phyloP scores from a whole-genome alignment of 2,797 vertebrate species.

The Hoplostethus atlanticus region DNA sequence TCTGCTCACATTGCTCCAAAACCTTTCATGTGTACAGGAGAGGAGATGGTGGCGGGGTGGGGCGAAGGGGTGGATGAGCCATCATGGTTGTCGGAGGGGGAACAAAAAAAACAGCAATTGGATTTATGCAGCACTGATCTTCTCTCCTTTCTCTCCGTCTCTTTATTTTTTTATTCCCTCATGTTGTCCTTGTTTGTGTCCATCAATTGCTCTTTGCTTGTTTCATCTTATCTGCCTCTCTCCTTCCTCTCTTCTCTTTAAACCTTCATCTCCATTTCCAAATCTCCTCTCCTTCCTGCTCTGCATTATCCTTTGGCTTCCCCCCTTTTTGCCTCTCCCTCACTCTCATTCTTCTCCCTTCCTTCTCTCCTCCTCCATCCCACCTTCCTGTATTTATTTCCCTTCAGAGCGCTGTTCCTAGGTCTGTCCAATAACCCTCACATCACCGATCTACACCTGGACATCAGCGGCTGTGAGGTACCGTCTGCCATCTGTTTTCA shows the following conservation, averaged over 20 bases:
- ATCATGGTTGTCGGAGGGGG: conserved; percentile 42
- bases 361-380: background rate
- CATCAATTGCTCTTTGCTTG: conserved; percentile 28
- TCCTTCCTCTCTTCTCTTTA: background rate
- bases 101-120: conserved; percentile 36
- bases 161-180: background rate
- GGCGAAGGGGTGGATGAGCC: conserved; percentile 10
- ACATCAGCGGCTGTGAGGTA: conserved; percentile 95
- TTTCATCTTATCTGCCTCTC: conserved; percentile 28
- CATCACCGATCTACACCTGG: conserved; percentile 92
- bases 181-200: conserved; percentile 13
- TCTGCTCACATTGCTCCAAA: conserved; percentile 57
- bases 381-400: conserved; percentile 29
- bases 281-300: background rate
- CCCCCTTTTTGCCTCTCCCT: background rate
- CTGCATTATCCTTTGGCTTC: background rate
- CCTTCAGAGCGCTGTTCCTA: conserved; percentile 89
- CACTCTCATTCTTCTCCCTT: background rate
- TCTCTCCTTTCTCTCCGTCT: background rate
- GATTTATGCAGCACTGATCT: conserved; percentile 41
- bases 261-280: background rate
- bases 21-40: conserved; percentile 50
- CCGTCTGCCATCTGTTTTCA: conserved; percentile 20
- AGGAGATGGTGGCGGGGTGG: conserved; percentile 14
- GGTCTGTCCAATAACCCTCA: conserved; percentile 93